These are phyloP conservation scores for Sthenelais limicola DNA, from an alignment of 2,888 invertebrate species.

Conservation along the genomic window DNA sequence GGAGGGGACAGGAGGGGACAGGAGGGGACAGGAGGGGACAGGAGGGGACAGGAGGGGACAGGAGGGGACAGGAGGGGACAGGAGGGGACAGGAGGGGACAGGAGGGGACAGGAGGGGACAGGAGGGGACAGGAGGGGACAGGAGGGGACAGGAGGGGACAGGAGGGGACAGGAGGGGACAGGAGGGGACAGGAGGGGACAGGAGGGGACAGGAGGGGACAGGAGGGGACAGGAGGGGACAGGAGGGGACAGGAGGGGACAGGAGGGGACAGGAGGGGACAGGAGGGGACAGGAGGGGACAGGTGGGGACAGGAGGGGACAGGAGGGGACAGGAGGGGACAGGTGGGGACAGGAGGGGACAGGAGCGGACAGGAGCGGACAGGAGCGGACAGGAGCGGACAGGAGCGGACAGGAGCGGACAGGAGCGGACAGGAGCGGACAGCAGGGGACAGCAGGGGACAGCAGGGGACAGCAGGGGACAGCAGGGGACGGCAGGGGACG, in stretches of 20 bases:
- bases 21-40: neutral
- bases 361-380: slow-evolving; percentile 1
- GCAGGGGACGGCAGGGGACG: too few relatives aligned
- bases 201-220: neutral
- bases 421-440: too few relatives aligned
- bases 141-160: neutral
- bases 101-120: neutral
- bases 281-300: slow-evolving; percentile 11
- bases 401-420: too few relatives aligned
- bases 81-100: neutral
- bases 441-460: too few relatives aligned
- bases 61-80: slow-evolving; percentile 17
- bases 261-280: slow-evolving; percentile 14
- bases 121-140: neutral
- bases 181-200: neutral
- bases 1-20: slow-evolving; percentile 8
- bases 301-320: neutral
- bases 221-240: neutral
- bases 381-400: neutral
- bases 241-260: neutral
- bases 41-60: slow-evolving; percentile 17
- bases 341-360: neutral
- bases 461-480: too few relatives aligned
- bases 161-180: neutral
- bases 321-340: slow-evolving; percentile 16